Conservation (phyloP, 2,888 invertebrate genomes). For the Eutolmus rufibarbis region DNA sequence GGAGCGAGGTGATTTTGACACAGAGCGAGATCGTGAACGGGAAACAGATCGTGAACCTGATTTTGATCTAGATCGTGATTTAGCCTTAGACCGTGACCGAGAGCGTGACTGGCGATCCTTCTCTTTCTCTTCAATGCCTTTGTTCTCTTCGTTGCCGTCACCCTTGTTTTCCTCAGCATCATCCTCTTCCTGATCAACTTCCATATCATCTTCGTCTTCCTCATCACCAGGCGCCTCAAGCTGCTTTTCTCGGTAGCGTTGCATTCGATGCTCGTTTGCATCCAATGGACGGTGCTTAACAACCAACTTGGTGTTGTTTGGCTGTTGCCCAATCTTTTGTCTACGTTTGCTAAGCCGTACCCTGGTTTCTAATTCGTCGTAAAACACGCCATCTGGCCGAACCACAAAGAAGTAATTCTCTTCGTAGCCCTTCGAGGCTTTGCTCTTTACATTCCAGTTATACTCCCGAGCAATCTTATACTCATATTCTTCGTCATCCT, state of each 20-base stretch:
- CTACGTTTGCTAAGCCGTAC: conserved; percentile 93
- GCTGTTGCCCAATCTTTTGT: conserved; percentile 74
- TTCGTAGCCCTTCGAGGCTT: conserved; percentile 92
- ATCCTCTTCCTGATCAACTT: conserved; percentile 62
- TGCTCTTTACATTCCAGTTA: conserved; percentile 99
- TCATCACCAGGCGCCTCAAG: conserved; percentile 82
- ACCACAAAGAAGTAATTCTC: conserved; percentile 97
- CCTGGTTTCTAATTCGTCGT: conserved; percentile 94
- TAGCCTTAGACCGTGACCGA: conserved; percentile 50
- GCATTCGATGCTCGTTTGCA: conserved; percentile 84
- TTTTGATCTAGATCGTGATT: conserved; percentile 53
- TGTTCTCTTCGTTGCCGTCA: conserved; percentile 28
- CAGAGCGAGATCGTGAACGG: conserved; percentile 48
- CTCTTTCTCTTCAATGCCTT: conserved; percentile 53
- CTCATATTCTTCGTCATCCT: conserved; percentile 92
- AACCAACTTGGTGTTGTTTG: conserved; percentile 69
- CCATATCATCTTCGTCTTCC: conserved; percentile 72
- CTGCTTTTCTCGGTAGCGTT: conserved; percentile 84
- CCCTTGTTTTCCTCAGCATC: conserved; percentile 53
- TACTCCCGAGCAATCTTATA: conserved; percentile 98
- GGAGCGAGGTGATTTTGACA: conserved; percentile 45
- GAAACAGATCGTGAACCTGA: conserved; percentile 54
- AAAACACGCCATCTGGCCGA: conserved; percentile 88
- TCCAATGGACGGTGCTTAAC: conserved; percentile 90
- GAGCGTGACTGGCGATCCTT: conserved; percentile 48